Evolutionary conservation across 2,113 vertebrate species (phyloP).

Genomic region (Chitala chitala): DNA sequence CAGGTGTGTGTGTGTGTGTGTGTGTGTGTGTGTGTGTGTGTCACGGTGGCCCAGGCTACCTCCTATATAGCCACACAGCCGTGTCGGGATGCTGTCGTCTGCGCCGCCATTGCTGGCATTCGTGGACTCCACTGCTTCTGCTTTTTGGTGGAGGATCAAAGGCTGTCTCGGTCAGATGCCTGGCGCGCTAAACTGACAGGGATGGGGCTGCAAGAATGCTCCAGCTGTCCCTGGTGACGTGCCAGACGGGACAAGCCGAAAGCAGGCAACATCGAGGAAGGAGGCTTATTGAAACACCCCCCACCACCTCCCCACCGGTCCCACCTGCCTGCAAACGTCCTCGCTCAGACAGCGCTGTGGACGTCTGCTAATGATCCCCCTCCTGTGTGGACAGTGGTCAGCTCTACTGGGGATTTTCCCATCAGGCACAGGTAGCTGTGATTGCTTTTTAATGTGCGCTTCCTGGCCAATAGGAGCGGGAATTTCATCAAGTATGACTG

Average conservation of each 20-base stretch:
- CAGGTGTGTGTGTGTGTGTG: background rate
- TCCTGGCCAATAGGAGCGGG: conserved; percentile 41
- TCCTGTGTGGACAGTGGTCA: conserved; percentile 31
- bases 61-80: too few relatives aligned
- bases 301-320: background rate
- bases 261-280: conserved; percentile 8
- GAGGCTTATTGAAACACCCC: conserved; percentile 16
- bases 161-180: conserved; percentile 35
- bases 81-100: too few relatives aligned
- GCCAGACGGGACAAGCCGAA: conserved; percentile 24
- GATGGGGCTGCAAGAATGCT: conserved; percentile 37
- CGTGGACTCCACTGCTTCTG: conserved; percentile 7
- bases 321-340: too few relatives aligned
- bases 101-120: background rate
- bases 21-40: background rate
- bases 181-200: conserved; percentile 47
- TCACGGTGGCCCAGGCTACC: background rate
- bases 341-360: conserved; percentile 24
- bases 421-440: conserved; percentile 42
- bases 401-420: conserved; percentile 43
- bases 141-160: conserved; percentile 53
- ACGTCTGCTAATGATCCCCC: conserved; percentile 42
- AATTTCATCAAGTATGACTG: conserved; percentile 49
- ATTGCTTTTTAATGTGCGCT: conserved; percentile 51
- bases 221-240: conserved; percentile 40